phyloP scores from a whole-genome alignment of 1,140 invertebrate species.

The Ceratina calcarata region DNA sequence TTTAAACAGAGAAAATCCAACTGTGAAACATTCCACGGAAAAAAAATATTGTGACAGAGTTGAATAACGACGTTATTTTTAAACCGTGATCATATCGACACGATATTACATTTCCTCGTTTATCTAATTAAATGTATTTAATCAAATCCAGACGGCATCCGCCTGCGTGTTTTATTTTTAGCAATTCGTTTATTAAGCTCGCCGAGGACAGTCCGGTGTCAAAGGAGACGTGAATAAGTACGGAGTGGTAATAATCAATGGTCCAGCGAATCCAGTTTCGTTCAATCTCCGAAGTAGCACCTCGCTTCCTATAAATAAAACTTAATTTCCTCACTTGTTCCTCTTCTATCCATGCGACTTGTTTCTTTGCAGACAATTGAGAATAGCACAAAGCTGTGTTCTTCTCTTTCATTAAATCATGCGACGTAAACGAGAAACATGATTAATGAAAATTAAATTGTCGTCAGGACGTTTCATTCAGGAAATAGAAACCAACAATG shows the following conservation, averaged over 20 bases:
- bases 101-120: background rate
- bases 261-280: background rate
- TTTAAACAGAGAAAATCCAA: too few species aligned
- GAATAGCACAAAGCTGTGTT: too few species aligned
- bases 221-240: background rate
- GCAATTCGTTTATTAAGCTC: background rate
- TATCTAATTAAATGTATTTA: background rate
- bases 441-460: too few species aligned
- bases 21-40: background rate
- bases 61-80: constrained; percentile 9
- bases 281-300: background rate
- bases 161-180: background rate
- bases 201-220: background rate
- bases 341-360: too few species aligned
- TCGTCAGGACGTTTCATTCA: too few species aligned
- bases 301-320: background rate
- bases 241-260: background rate
- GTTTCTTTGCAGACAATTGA: too few species aligned
- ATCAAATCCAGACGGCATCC: background rate
- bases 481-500: too few species aligned
- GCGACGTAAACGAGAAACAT: too few species aligned
- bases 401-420: too few species aligned
- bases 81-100: background rate
- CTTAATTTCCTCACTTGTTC: background rate
- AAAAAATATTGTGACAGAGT: background rate